Evolutionary conservation across 2,113 vertebrate genomes (phyloP).

Genomic region (Ciconia boyciana): DNA sequence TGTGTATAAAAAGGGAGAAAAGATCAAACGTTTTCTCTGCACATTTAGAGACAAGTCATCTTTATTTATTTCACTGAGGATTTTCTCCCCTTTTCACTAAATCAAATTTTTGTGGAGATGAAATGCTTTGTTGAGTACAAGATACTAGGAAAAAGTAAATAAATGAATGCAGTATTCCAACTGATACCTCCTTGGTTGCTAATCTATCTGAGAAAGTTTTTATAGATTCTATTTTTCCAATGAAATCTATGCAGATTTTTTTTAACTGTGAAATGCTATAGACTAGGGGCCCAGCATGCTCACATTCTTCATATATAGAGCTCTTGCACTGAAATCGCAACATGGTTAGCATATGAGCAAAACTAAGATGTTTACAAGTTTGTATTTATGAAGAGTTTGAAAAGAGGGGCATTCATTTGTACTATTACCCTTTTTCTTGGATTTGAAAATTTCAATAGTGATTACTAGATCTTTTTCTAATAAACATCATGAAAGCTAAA

Average conservation of each 20-base stretch:
- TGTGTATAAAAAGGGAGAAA: neutral
- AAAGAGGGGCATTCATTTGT: neutral
- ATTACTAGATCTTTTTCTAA: neutral
- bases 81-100: neutral
- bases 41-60: neutral
- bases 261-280: neutral
- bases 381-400: neutral
- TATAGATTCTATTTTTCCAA: neutral
- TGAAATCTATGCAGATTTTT: neutral
- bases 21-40: neutral
- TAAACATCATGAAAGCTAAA: neutral
- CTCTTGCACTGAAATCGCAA: neutral
- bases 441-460: neutral
- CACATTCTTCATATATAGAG: neutral
- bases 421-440: fast-evolving
- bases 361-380: neutral
- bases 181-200: neutral
- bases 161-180: neutral
- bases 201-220: neutral
- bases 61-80: neutral
- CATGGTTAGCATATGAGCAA: neutral
- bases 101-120: neutral
- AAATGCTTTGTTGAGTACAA: neutral
- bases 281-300: neutral
- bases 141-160: neutral